Percentiles rank a stretch among this genome's conserved stretches.
Conservation (phyloP, 1,140 invertebrate genomes). For the Metaphire vulgaris region DNA sequence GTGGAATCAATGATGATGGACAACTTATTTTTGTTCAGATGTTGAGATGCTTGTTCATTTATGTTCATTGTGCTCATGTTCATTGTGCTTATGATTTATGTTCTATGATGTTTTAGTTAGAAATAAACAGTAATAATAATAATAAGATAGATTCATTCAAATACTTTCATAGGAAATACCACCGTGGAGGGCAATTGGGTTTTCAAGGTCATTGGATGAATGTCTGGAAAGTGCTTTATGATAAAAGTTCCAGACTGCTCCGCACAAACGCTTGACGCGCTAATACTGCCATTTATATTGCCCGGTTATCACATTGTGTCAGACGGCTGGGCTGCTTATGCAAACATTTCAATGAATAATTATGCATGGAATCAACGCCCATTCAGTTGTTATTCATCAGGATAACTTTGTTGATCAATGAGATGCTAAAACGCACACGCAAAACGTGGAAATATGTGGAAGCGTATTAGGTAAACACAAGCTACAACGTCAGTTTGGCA, state of each 20-base stretch:
- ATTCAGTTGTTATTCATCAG: not conserved
- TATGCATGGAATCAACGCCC: not conserved
- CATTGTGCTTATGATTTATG: too few relatives aligned
- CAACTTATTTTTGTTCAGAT: too few relatives aligned
- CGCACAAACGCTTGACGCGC: not conserved
- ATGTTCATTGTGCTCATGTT: too few relatives aligned
- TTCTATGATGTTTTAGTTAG: too few relatives aligned
- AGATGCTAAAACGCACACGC: not conserved
- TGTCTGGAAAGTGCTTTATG: not conserved
- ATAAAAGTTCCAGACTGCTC: not conserved
- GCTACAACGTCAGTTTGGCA: not conserved
- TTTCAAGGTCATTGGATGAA: not conserved
- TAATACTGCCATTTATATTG: not conserved
- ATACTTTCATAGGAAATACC: constrained; percentile 11
- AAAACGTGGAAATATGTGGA: not conserved
- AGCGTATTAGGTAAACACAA: not conserved
- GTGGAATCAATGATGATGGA: too few relatives aligned
- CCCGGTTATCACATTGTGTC: not conserved
- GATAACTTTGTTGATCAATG: not conserved
- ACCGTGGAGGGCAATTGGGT: constrained; percentile 10
- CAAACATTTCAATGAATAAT: not conserved
- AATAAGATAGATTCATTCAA: constrained; percentile 9
- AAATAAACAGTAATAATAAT: too few relatives aligned
- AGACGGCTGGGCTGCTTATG: not conserved
- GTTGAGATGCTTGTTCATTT: too few relatives aligned